Base-by-base conservation (phyloP, 2,888 invertebrate species). In the Zaprionus obscuricornis region DNA sequence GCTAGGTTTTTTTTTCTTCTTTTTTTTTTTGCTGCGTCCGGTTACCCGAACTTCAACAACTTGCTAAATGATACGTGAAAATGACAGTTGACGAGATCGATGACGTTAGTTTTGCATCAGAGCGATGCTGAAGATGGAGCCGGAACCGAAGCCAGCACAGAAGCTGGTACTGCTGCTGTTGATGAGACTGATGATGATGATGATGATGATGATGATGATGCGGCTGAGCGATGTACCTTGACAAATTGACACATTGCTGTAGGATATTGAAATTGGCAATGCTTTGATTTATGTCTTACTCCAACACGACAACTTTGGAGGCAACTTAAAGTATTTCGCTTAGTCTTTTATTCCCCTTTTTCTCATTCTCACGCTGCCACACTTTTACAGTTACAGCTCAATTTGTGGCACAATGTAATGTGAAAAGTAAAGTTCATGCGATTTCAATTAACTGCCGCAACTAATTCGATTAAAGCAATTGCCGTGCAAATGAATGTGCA, bases 11-110 rank as follows among this genome's bases (percentile, higher is more conserved):
- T 56, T 42, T 55, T 45, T 54, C 54, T 56, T 55, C 49, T 33
- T 36, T 17, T 24, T 18, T 37, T 66, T 39, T 67, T 55, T 47
- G 26, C n/a, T n/a, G n/a, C n/a, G 31, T 37, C 34, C 34, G 24
- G 3, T 31, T n/a, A 42, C 51, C 56, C 65, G 57, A 78, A 72
- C 69, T 70, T 74, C 62, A 73, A 59, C 79, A 77, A 84, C 75
- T 82, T 87, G 82, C 78, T 78, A 87, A 89, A 89, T 89, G 89
- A 89, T 88, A 88, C 89, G 89, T 89, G 87, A 89, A 89, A 89
- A 89, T 88, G 89, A 88, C 89, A 88, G 85, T 79, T 83, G 83
- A 86, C 86, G 85, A 89, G 89, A 89, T 89, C 89, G 89, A 89
- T 89, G 89, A 89, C 85, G 86, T 81, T 86, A 83, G 81, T 85